Percentiles rank a stretch among this genome's conserved stretches.
Conservation (phyloP, 2,113 vertebrate species). For the Sula dactylatra region DNA sequence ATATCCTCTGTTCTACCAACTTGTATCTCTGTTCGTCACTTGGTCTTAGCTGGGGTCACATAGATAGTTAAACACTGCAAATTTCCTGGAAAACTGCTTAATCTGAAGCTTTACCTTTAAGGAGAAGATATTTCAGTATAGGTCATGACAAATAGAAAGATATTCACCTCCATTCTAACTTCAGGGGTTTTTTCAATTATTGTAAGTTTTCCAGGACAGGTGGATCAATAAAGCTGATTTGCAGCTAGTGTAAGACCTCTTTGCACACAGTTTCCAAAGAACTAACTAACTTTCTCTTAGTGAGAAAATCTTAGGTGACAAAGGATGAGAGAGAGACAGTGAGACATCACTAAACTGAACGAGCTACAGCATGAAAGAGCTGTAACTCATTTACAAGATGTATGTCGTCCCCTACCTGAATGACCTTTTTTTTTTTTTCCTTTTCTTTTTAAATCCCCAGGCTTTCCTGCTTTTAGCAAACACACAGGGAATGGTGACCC, state of each 20-base stretch:
- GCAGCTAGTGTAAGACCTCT: not conserved
- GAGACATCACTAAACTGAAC: not conserved
- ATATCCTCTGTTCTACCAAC: not conserved
- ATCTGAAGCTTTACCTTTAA: not conserved
- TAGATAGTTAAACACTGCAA: not conserved
- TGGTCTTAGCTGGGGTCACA: not conserved
- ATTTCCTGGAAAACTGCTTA: not conserved
- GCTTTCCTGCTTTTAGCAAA: not conserved
- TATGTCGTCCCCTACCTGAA: not conserved
- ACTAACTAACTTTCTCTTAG: not conserved
- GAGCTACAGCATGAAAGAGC: not conserved
- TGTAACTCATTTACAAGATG: not conserved
- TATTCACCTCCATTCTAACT: not conserved
- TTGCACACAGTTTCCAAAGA: not conserved
- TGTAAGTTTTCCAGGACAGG: not conserved
- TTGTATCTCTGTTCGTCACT: not conserved
- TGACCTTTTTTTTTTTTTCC: not conserved
- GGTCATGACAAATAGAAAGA: not conserved
- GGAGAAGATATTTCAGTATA: not conserved
- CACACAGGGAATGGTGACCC: not conserved
- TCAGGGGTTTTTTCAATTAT: not conserved
- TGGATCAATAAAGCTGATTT: slow-evolving; percentile 2
- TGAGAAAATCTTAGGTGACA: not conserved
- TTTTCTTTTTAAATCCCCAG: not conserved
- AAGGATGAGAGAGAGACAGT: not conserved